Evolutionary conservation across 2,888 invertebrate species (phyloP).

Genomic region (Xestoiulus laeticollis): DNA sequence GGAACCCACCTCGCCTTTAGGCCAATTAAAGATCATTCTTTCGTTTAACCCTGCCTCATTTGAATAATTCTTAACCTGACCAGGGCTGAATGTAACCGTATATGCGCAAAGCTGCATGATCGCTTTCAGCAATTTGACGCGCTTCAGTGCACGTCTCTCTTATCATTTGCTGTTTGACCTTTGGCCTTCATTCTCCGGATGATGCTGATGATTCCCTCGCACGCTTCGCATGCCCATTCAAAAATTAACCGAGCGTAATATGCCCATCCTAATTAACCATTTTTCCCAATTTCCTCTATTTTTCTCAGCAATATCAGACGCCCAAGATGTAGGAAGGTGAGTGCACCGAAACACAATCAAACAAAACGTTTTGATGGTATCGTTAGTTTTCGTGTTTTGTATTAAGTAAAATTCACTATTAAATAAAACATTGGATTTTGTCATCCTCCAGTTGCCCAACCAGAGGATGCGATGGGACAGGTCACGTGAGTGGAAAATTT

Average conservation of each 20-base stretch:
- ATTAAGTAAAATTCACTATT: too few relatives aligned
- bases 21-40: too few relatives aligned
- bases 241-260: neutral
- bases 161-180: neutral
- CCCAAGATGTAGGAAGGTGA: slow-evolving; percentile 47
- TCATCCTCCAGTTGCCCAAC: neutral
- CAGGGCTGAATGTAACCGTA: neutral
- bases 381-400: neutral
- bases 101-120: too few relatives aligned
- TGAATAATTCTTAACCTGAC: neutral
- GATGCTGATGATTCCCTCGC: neutral
- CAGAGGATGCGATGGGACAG: slow-evolving; percentile 44
- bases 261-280: slow-evolving; percentile 38
- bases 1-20: too few relatives aligned
- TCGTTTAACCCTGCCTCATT: neutral
- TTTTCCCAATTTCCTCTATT: slow-evolving; percentile 39
- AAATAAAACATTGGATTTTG: neutral
- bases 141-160: neutral
- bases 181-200: neutral
- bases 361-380: neutral
- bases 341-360: neutral
- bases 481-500: slow-evolving; percentile 49
- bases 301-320: slow-evolving; percentile 2
- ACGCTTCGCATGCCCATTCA: neutral
- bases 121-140: neutral